Evolutionary conservation across 1,140 invertebrate species (phyloP).

Genomic region (Drosophila ogumai): DNA sequence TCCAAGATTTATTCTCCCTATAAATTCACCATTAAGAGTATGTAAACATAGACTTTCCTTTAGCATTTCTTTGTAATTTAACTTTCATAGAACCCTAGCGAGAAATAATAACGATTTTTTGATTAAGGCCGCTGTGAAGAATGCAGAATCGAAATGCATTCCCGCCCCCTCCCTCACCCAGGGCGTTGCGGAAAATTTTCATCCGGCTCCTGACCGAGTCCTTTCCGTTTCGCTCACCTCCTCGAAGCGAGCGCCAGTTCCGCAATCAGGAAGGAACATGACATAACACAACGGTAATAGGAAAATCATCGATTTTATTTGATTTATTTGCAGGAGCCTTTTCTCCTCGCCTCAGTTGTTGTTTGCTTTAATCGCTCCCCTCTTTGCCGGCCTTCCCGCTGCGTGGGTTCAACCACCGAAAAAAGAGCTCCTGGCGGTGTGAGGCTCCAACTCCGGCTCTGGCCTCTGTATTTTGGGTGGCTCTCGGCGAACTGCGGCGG

Average conservation of each 20-base stretch:
- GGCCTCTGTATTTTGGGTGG: constrained; percentile 8
- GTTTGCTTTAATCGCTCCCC: constrained; percentile 35
- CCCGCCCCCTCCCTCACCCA: neutral
- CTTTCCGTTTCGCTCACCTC: constrained; percentile 24
- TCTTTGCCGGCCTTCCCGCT: constrained; percentile 23
- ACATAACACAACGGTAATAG: constrained; percentile 82
- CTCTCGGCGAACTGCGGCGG: constrained; percentile 34
- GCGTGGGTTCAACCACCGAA: constrained; percentile 33
- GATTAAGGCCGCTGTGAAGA: neutral
- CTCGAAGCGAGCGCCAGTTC: constrained; percentile 7
- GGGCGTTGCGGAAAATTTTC: constrained; percentile 23
- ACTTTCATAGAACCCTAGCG: neutral
- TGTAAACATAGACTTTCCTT: neutral
- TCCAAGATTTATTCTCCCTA: neutral
- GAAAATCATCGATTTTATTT: constrained; percentile 82
- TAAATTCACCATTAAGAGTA: neutral
- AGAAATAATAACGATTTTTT: constrained; percentile 1
- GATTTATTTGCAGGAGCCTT: constrained; percentile 68
- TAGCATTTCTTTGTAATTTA: neutral
- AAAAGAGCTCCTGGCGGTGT: constrained; percentile 17
- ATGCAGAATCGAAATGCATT: constrained; percentile 13
- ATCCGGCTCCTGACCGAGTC: constrained; percentile 23
- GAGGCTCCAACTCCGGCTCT: neutral
- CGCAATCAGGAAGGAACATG: constrained; percentile 66
- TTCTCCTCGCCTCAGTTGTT: constrained; percentile 18